Conservation (phyloP, 1,140 invertebrate genomes). For the Trissolcus basalis region DNA sequence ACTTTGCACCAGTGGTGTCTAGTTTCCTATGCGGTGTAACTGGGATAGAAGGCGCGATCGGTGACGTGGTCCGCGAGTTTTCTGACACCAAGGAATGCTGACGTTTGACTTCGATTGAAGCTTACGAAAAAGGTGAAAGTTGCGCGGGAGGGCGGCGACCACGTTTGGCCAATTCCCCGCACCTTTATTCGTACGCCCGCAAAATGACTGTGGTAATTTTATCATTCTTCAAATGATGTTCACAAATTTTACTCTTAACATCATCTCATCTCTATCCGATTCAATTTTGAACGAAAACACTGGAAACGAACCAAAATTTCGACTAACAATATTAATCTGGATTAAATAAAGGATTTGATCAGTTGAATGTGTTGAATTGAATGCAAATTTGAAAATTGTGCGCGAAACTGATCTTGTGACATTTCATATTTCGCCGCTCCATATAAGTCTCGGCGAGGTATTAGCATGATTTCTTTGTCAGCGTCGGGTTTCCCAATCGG, state of each 20-base stretch:
- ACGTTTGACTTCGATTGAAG: constrained; percentile 17
- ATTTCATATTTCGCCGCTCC: constrained; percentile 11
- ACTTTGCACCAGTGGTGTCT: constrained; percentile 43
- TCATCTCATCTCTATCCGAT: background rate
- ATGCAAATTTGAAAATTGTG: no score
- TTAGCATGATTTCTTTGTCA: constrained; percentile 14
- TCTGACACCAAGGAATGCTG: constrained; percentile 38
- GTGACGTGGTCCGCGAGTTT: constrained; percentile 28
- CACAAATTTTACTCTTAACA: background rate
- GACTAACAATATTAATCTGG: no score
- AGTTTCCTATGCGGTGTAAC: constrained; percentile 40
- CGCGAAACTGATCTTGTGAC: constrained; percentile 1
- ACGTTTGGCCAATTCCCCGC: constrained; percentile 9
- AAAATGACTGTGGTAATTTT: constrained; percentile 43
- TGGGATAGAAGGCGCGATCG: constrained; percentile 23
- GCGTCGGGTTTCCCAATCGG: constrained; percentile 13
- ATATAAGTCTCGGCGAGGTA: constrained; percentile 15
- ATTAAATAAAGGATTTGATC: no score
- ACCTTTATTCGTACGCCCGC: constrained; percentile 11
- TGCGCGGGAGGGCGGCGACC: constrained; percentile 17
- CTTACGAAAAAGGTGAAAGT: constrained; percentile 47
- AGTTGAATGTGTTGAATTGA: no score
- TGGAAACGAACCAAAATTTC: no score
- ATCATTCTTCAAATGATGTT: background rate
- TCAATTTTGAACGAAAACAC: no score